A percentile compares a stretch with the other conserved stretches of the same genome.
These are phyloP conservation scores for Drosophila santomea DNA, from an alignment of 1,140 invertebrate species.

Conservation along the genomic window DNA sequence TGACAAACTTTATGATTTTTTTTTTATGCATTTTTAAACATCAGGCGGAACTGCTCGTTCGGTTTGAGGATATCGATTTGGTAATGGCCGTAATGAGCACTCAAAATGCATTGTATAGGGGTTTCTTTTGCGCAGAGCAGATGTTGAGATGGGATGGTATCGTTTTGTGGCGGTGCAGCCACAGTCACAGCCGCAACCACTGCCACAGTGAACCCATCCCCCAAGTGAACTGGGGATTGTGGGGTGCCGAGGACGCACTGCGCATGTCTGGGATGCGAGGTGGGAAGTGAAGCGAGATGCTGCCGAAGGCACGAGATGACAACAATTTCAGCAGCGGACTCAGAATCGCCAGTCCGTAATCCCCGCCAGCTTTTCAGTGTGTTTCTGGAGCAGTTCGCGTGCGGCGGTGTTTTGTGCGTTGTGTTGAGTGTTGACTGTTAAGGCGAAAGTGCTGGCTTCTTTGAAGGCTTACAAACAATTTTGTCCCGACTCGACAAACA, in stretches of 20 bases:
- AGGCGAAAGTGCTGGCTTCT: constrained; percentile 18
- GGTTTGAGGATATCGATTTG: constrained; percentile 1
- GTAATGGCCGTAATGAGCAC: not conserved
- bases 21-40: not conserved
- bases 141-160: not conserved
- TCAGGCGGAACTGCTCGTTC: not conserved
- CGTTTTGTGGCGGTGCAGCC: constrained; percentile 19
- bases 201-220: not conserved
- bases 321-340: constrained; percentile 36
- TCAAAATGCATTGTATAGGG: not conserved
- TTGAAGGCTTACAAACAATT: constrained; percentile 36
- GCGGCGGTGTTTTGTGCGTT: constrained; percentile 38
- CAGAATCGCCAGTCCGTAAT: constrained; percentile 22
- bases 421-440: constrained; percentile 1
- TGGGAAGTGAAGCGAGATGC: constrained; percentile 24
- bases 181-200: not conserved
- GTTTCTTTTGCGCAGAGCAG: not conserved
- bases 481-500: not conserved
- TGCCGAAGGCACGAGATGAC: constrained; percentile 49
- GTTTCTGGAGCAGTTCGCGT: constrained; percentile 66
- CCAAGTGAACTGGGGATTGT: constrained; percentile 1
- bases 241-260: not conserved
- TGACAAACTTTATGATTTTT: too few species aligned
- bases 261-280: constrained; percentile 33
- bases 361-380: constrained; percentile 53